Evolutionary conservation across 2,113 vertebrate genomes (phyloP), one percentile per base, ranked within the genome.

Genomic region (Lamprotornis superbus): DNA sequence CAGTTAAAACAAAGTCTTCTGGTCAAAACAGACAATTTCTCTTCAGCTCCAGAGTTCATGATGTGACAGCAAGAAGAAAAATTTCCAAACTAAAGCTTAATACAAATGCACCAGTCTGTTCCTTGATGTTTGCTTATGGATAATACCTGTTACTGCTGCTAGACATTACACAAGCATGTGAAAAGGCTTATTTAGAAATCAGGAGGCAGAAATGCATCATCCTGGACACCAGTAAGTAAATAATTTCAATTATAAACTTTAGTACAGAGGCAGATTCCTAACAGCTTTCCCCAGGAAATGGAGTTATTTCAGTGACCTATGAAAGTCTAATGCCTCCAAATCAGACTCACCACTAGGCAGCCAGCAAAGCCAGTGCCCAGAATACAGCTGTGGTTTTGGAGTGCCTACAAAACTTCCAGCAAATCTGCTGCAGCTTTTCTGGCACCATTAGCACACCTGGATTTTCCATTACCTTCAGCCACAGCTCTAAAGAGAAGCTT

Each of bases 381-480:
- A 82, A 52, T 2, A 55, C 1, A 90, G 39, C 24, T 53, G 59
- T 7, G 30, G 5, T 16, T 83, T 56, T 8, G 12, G 53, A 61
- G 22, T 30, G 75, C 47, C 49, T 69, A 70, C 21, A 52, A 33
- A 46, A 31, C 28, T 30, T 64, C 23, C 61, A 90, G 52, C 22
- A 79, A 50, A 71, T 59, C 47, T 53, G 22, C 33, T 53, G 24
- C 65, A 49, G 12, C 15, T 61, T 46, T 75, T 59, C 56, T 61
- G 79, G 10, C 31, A 42, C 7, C 5, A 1, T 35, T 24, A 46
- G 35, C 4, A 0, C 49, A 20, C 20, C 47, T 15, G 6, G 13
- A n/a, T 50, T 55, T 80, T 46, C 55, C 33, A 24, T n/a, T 28
- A 24, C 24, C 73, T 56, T 39, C 78, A 87, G 82, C 33, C 47